Evolutionary conservation across 2,888 invertebrate species (phyloP), one percentile per base, ranked within the genome.

Genomic region (Drosophila silvestris): DNA sequence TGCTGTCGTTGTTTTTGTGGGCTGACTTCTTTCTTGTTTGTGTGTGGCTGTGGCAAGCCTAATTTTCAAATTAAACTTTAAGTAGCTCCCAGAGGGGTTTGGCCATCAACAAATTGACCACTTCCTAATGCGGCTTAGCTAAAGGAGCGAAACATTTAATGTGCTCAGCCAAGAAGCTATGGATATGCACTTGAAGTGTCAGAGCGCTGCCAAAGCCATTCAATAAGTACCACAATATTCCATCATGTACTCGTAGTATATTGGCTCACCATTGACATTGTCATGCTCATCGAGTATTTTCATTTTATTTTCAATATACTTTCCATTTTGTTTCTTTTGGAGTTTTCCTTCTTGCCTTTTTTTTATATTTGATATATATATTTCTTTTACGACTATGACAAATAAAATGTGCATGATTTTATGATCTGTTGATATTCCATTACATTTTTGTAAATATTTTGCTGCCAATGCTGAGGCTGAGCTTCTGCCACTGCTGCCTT

Each of bases 361-460:
- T 57, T 64, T 70, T 74, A 73, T 70, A n/a, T 39, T n/a, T 30
- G 33, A 61, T 47, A 58, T 65, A 50, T 54, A 51, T 81, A 64
- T 76, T 85, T 71, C 73, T 81, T 82, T 84, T 89, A 86, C 85
- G 85, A 79, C 77, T 89, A 89, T 79, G 87, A 90, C 87, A 88
- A 88, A 88, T 88, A 88, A 88, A 90, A 88, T 88, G 87, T 86
- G 90, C 90, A 86, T 88, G 87, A 88, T 88, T 88, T 88, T 88
- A 88, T 88, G 90, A 88, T 88, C 90, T 88, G 87, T 88, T 88
- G 87, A 88, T 88, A 88, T 88, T 88, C 87, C 90, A 88, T 88
- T 88, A 88, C 89, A 90, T 90, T 90, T 88, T 88, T 88, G 87
- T 90, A 88, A 88, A 88, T 88, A 88, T 88, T 87, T 89, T 87